Percentiles rank a stretch among this genome's conserved stretches.
Evolutionary conservation across 2,113 vertebrate genomes (phyloP).

Genomic region (Etheostoma cragini): DNA sequence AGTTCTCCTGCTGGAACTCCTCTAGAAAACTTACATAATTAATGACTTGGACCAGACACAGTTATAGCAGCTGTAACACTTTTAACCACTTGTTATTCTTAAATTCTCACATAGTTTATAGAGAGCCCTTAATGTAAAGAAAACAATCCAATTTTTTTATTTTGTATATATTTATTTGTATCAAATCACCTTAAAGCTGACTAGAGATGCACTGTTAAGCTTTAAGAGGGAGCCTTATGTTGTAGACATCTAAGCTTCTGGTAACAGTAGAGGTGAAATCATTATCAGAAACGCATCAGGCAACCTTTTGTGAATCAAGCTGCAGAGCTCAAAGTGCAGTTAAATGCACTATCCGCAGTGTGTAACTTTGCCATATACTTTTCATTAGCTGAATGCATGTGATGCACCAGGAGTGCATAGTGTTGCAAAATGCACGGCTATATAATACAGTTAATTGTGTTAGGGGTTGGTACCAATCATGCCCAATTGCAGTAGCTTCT

Average conservation of each 20-base stretch:
- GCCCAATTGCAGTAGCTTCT: slow-evolving; percentile 7
- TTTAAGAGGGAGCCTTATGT: not conserved
- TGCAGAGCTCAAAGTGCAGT: not conserved
- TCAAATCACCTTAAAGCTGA: slow-evolving; percentile 15
- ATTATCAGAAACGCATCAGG: not conserved
- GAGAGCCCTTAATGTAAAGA: not conserved
- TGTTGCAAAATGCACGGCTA: slow-evolving; percentile 4
- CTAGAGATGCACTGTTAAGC: not conserved
- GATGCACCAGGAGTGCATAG: not conserved
- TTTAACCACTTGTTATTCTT: slow-evolving; percentile 7
- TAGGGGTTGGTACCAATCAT: not conserved
- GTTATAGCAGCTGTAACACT: slow-evolving; percentile 22
- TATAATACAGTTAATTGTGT: slow-evolving; percentile 16
- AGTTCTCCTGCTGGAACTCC: slow-evolving; percentile 31
- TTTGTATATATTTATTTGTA: not conserved
- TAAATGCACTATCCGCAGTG: not conserved
- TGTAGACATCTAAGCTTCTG: not conserved
- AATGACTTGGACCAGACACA: slow-evolving; percentile 20
- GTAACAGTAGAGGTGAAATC: not conserved
- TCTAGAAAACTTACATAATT: slow-evolving; percentile 21
- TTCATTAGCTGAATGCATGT: not conserved
- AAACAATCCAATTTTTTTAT: not conserved
- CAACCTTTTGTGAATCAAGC: not conserved
- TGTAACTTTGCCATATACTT: not conserved
- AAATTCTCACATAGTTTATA: not conserved